A percentile compares a stretch with the other conserved stretches of the same genome.
Evolutionary conservation across 30 jellyfish, hydroid and myxozoan genomes (phyloP).

Genomic region (Hydractinia symbiolongicarpus): DNA sequence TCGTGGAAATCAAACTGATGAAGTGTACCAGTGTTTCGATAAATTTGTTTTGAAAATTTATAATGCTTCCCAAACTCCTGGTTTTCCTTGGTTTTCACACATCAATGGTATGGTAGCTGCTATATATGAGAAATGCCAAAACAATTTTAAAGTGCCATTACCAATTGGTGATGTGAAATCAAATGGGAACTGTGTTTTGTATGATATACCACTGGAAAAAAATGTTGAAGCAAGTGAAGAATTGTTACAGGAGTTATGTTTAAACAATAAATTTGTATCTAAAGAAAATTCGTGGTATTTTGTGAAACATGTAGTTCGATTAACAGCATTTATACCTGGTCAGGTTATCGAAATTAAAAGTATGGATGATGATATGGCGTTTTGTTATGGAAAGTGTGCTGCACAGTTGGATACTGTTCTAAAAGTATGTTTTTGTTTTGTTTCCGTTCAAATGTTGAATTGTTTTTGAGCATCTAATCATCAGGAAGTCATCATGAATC

Average conservation of each 20-base stretch:
- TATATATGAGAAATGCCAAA: too few species aligned
- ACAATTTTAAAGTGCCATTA: neutral
- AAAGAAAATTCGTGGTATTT: neutral
- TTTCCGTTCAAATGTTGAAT: too few species aligned
- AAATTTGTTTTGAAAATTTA: too few species aligned
- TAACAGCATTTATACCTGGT: slow-evolving; percentile 18
- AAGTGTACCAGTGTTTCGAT: too few species aligned
- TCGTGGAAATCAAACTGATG: too few species aligned
- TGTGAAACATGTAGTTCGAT: slow-evolving; percentile 7
- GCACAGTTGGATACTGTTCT: slow-evolving; percentile 18
- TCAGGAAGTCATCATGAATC: too few species aligned
- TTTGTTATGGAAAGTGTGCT: neutral
- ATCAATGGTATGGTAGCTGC: too few species aligned
- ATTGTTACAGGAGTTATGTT: neutral
- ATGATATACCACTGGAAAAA: slow-evolving; percentile 1
- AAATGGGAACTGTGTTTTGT: neutral
- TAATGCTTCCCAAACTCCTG: too few species aligned
- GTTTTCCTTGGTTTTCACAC: too few species aligned
- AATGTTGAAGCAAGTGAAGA: neutral
- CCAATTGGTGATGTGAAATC: neutral
- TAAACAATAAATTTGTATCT: neutral
- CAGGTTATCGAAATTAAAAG: neutral
- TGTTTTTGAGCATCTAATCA: too few species aligned
- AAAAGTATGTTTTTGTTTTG: neutral
- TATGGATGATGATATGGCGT: slow-evolving; percentile 5